phyloP scores from a whole-genome alignment of 2,888 invertebrate genomes.

The Tetropium fuscum region DNA sequence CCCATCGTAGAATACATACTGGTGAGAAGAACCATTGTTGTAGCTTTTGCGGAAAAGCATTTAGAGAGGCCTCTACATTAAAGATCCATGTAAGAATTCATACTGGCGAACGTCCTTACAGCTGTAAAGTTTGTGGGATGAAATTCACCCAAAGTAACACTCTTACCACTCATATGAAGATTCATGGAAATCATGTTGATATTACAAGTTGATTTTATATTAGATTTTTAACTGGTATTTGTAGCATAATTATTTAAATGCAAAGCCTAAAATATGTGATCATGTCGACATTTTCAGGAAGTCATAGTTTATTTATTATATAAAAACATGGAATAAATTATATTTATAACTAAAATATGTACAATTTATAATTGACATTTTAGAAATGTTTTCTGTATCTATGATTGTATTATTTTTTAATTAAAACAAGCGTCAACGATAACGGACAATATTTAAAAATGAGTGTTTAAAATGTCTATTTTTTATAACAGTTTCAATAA shows the following conservation, averaged over 20 bases:
- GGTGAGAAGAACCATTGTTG: constrained; percentile 51
- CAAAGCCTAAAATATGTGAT: constrained; percentile 13
- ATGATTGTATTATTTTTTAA: too few relatives aligned
- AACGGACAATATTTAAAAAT: too few relatives aligned
- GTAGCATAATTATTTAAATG: background rate
- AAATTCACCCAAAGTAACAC: constrained; percentile 54
- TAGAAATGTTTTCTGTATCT: too few relatives aligned
- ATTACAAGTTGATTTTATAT: too few relatives aligned
- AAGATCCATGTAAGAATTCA: constrained; percentile 54
- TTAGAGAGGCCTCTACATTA: constrained; percentile 50
- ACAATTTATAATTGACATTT: too few relatives aligned
- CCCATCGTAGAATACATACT: constrained; percentile 52
- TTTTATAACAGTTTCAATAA: too few relatives aligned
- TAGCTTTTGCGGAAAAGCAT: constrained; percentile 50
- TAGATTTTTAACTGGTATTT: background rate
- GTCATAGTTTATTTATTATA: too few relatives aligned
- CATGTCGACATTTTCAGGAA: too few relatives aligned
- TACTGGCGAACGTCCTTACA: constrained; percentile 54
- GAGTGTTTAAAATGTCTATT: too few relatives aligned
- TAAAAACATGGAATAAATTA: too few relatives aligned
- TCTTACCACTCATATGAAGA: constrained; percentile 51
- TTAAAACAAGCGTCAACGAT: too few relatives aligned
- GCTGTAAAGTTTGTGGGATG: constrained; percentile 51
- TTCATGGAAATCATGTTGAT: constrained; percentile 35
- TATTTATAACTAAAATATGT: too few relatives aligned